Evolutionary conservation across 2,888 invertebrate genomes (phyloP).

Genomic region (Mimachlamys varia): DNA sequence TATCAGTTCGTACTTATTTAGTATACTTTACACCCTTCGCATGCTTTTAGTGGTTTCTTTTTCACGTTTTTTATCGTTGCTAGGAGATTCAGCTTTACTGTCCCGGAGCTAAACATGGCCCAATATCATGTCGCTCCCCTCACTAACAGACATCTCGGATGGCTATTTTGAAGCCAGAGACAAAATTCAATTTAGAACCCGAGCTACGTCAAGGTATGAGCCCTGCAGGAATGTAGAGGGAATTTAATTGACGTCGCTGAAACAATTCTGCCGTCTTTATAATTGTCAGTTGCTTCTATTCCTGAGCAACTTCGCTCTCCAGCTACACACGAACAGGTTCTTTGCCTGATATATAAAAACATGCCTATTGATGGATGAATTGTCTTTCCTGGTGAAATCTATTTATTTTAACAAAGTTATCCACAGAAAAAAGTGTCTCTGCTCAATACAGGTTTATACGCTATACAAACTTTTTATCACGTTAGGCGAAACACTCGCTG

Average conservation of each 20-base stretch:
- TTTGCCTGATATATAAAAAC: not conserved
- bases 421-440: not conserved
- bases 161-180: not conserved
- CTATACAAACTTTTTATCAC: not conserved
- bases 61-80: too few species aligned
- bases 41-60: too few species aligned
- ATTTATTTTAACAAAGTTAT: constrained; percentile 12
- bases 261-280: constrained; percentile 4
- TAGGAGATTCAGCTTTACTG: too few species aligned
- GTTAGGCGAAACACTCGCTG: not conserved
- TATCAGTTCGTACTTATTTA: too few species aligned
- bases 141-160: not conserved
- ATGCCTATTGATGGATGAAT: not conserved
- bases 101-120: not conserved
- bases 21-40: too few species aligned
- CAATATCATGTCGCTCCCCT: not conserved
- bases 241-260: constrained; percentile 1
- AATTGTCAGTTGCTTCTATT: constrained; percentile 21
- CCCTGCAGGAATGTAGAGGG: not conserved
- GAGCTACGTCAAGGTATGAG: not conserved
- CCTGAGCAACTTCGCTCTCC: not conserved
- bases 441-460: not conserved
- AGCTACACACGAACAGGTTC: not conserved
- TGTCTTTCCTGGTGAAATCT: constrained; percentile 19
- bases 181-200: not conserved